Percentiles rank a stretch among this genome's conserved stretches.
Conservation (phyloP, 2,797 vertebrate genomes). For the Aselliscus stoliczkanus region DNA sequence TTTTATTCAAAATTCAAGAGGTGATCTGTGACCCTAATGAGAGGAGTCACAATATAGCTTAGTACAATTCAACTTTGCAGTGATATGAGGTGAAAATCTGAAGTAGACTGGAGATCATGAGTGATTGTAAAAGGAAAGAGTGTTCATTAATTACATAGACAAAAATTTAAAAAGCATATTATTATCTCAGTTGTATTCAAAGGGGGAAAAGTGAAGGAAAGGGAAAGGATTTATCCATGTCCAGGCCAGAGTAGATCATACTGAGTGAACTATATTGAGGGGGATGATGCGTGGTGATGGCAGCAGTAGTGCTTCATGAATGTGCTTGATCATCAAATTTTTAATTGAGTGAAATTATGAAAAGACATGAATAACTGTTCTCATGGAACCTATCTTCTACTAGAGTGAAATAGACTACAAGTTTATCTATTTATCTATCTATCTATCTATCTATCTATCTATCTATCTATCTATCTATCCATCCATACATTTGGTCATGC, state of each 20-base stretch:
- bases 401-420: background rate
- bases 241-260: background rate
- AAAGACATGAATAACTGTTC: background rate
- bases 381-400: background rate
- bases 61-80: background rate
- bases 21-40: background rate
- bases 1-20: background rate
- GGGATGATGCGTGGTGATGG: background rate
- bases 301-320: background rate
- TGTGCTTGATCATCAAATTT: background rate
- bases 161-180: background rate
- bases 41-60: background rate
- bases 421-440: background rate
- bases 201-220: background rate
- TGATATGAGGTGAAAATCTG: background rate
- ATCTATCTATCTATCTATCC: too few species aligned
- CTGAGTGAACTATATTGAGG: background rate
- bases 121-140: background rate
- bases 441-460: background rate
- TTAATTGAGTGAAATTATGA: background rate
- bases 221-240: background rate
- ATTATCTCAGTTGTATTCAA: background rate
- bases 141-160: background rate
- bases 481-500: too few species aligned
- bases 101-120: background rate